Base-by-base conservation (phyloP, 1,140 invertebrate genomes). In the Triops cancriformis region DNA sequence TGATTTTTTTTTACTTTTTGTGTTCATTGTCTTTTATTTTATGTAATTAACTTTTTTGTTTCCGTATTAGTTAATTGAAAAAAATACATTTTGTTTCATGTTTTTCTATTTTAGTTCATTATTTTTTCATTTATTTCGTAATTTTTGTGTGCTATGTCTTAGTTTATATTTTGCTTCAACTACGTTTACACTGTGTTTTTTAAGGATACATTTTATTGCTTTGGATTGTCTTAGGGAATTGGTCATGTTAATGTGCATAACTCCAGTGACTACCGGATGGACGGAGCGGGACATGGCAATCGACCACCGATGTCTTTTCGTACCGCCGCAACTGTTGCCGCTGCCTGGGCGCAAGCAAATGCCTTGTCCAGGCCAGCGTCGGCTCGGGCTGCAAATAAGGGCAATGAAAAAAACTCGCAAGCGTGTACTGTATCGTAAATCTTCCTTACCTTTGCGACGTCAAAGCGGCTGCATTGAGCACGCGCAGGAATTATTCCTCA, bases 301-400 rank as follows among this genome's bases (percentile, higher is more conserved):
- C 37, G 76, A 2, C 27, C 41, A 6, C 77, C 73, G 27, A 23
- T 78, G 26, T 43, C 72, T 11, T 74, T 78, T 2, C 73, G 51
- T 11, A 42, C 77, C 1, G 72, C 73, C 9, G 77, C 77, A n/a
- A 78, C 77, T 9, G 77, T 78, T 37, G 77, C 77, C 12, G 77
- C 77, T 42, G 28, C 77, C 0, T 78, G 77, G 77, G 77, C 77
- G 23, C 64, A 78, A 74, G 73, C 64, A 45, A 78, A 64, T 64
- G 51, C 51, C 7, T 64, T 64, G 6, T 64, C 51, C 6, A 64
- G 51, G 18, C 51, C 51, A 18, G n/a, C 14, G 51, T 64, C 51
- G 14, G 51, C 51, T 64, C 51, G 51, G 0, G 23, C 23, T n/a
- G 51, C 51, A 64, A 64, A 23, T 23, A 64, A 10, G 5, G n/a